Conservation (phyloP, 2,888 invertebrate genomes). For the Oithona nana region DNA sequence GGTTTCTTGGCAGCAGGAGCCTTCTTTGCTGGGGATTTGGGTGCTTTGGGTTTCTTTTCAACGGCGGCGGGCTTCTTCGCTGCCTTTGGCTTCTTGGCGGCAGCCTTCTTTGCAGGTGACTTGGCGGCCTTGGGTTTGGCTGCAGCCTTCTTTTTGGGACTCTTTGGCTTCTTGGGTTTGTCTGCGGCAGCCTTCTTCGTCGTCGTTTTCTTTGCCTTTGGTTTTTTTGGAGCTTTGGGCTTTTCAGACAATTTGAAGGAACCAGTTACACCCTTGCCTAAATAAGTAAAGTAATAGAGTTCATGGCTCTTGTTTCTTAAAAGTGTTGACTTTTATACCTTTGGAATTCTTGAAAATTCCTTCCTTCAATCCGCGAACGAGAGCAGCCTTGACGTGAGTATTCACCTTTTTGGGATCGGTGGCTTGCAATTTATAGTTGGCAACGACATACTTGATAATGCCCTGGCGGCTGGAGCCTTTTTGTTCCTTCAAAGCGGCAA, state of each 20-base stretch:
- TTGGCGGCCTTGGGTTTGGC: constrained; percentile 19
- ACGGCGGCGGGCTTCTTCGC: constrained; percentile 19
- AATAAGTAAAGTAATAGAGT: too few species aligned
- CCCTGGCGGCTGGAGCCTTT: constrained; percentile 31
- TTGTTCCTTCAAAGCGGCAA: constrained; percentile 28
- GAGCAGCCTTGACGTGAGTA: constrained; percentile 27
- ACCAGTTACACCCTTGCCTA: constrained; percentile 21
- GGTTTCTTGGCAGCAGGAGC: not conserved
- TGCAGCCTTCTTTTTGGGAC: constrained; percentile 19
- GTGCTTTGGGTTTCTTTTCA: constrained; percentile 11
- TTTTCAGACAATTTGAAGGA: constrained; percentile 21
- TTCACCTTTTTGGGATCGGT: constrained; percentile 25
- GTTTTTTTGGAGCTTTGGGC: constrained; percentile 18
- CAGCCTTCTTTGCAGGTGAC: constrained; percentile 18
- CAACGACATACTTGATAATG: constrained; percentile 24
- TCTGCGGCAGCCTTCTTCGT: constrained; percentile 19
- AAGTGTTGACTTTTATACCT: too few species aligned
- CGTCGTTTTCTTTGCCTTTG: constrained; percentile 19
- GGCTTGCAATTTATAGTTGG: constrained; percentile 29
- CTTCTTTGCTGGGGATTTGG: constrained; percentile 17
- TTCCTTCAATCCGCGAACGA: constrained; percentile 26
- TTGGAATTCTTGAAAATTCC: constrained; percentile 27
- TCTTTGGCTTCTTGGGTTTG: constrained; percentile 18
- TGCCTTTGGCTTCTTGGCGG: constrained; percentile 3
- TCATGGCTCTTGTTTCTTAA: too few species aligned